phyloP scores from a whole-genome alignment of 2,888 invertebrate genomes.

The Agrochola circellaris region DNA sequence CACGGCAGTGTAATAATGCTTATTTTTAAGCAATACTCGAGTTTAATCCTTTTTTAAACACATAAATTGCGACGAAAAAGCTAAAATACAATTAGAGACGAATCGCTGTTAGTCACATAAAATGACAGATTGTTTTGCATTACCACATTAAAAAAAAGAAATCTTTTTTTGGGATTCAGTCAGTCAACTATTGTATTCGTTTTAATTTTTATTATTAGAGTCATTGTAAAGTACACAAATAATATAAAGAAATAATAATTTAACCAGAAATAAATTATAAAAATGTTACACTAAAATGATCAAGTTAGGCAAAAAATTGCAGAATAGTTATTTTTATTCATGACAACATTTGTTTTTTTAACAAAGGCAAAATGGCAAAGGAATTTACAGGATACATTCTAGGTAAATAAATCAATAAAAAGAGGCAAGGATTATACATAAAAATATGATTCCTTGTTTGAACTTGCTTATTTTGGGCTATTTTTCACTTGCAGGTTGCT shows the following conservation, averaged over 20 bases:
- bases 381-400: not conserved
- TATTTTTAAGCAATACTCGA: conserved; percentile 24
- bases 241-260: not conserved
- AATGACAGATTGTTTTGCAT: conserved; percentile 50
- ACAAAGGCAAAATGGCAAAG: not conserved
- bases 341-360: conserved; percentile 4
- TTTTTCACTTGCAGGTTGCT: not conserved
- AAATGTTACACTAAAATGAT: not conserved
- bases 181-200: not conserved
- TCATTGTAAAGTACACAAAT: not conserved
- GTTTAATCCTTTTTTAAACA: conserved; percentile 28
- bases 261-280: not conserved
- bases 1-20: conserved; percentile 26
- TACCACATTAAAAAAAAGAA: conserved; percentile 40
- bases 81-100: conserved; percentile 37
- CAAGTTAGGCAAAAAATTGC: not conserved
- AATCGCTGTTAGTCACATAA: conserved; percentile 60
- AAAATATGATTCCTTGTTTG: not conserved
- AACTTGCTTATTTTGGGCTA: not conserved
- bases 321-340: not conserved
- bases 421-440: not conserved
- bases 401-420: not conserved
- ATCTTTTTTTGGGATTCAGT: not conserved
- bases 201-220: not conserved
- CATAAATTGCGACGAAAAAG: conserved; percentile 45